A percentile compares a stretch with the other conserved stretches of the same genome.
Conservation (phyloP, 2,888 invertebrate genomes). For the Orchesella flavescens region DNA sequence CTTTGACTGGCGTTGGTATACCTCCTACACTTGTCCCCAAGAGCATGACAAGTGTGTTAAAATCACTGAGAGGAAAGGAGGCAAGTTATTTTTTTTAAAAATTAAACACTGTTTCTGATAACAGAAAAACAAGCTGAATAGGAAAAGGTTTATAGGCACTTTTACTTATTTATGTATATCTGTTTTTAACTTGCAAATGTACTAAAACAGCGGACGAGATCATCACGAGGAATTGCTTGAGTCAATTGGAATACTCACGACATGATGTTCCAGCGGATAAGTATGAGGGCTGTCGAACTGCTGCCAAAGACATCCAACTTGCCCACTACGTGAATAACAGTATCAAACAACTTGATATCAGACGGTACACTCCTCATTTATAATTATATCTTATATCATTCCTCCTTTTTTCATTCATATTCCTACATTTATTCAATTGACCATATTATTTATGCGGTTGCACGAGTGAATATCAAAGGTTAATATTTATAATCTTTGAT, state of each 20-base stretch:
- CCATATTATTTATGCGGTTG: too few species aligned
- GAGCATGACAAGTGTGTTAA: conserved; percentile 91
- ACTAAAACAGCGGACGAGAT: conserved; percentile 83
- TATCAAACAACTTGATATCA: conserved; percentile 88
- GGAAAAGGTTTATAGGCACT: too few species aligned
- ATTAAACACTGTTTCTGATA: not conserved
- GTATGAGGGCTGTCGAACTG: conserved; percentile 90
- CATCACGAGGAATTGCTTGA: conserved; percentile 89
- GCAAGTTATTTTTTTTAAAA: conserved; percentile 75
- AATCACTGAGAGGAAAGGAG: conserved; percentile 88
- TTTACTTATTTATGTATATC: not conserved
- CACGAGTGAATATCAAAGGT: too few species aligned
- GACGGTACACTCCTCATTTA: conserved; percentile 77
- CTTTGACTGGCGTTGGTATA: conserved; percentile 86
- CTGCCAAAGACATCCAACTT: conserved; percentile 84
- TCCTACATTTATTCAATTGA: too few species aligned
- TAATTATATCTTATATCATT: not conserved
- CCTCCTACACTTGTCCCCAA: conserved; percentile 88
- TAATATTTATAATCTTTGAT: not conserved
- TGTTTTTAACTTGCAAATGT: not conserved
- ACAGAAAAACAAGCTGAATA: too few species aligned
- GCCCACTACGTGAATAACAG: conserved; percentile 91
- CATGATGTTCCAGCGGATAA: conserved; percentile 93
- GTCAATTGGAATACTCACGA: conserved; percentile 83
- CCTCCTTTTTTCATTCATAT: not conserved